Evolutionary conservation across 1,140 invertebrate species (phyloP), one percentile per base, ranked within the genome.

Genomic region (Bombus waltoni): DNA sequence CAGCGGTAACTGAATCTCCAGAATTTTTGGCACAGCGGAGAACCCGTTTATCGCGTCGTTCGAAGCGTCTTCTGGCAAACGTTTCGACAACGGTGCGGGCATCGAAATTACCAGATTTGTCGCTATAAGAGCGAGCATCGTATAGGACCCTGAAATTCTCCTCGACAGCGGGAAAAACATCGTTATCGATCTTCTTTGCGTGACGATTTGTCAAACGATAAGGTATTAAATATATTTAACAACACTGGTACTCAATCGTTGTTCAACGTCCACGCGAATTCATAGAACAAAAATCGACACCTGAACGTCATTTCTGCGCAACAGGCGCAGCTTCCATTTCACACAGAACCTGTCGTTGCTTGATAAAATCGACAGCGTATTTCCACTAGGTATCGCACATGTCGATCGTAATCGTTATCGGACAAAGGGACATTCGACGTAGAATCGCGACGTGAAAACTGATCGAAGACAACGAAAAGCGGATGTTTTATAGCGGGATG

Each of bases 1-100:
- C 1, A 93, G 32, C 0, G 94, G 94, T 38, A 94, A 62, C 0
- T 93, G 90, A 1, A 95, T 89, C 72, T 94, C 94, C 0, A 95
- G 65, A 35, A 92, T 81, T 22, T 87, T 92, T 6, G 90, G 87
- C 1, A 38, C 70, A 1, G 4, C 25, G 35, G 89, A 88, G 28
- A 91, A 91, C 2, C 89, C 90, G 18, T 53, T 53, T 53, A 10
- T 71, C 42, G 0, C 65, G n/a, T 87, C 66, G 66, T n/a, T 44
- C 44, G 71, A 0, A 44, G 25, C 1, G 38, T 40, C 13, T 42
- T 83, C 73, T 3, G 71, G 22, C 22, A 76, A 81, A 18, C 83
- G 74, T 18, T 78, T 88, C 3, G 18, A 22, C 0, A 68, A 53
- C 25, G 79, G 82, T 1, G 86, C 38, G 18, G 90, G 71, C 81